Base-by-base conservation (phyloP, 2,888 invertebrate species). In the Geotrupes spiniger region DNA sequence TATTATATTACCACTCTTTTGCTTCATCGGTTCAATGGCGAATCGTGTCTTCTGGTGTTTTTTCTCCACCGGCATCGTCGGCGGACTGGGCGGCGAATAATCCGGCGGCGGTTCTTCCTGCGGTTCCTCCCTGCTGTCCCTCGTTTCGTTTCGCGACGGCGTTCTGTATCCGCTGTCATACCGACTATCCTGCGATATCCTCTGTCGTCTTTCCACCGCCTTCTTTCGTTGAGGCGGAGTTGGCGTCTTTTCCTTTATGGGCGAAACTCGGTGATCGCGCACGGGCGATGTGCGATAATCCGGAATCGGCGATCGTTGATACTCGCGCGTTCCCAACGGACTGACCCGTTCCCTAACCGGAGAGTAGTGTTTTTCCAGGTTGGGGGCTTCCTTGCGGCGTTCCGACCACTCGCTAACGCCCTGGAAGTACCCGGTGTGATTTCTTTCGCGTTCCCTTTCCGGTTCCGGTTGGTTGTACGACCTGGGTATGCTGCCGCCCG, bases 361-460 rank as follows among this genome's bases (percentile, higher is more conserved):
- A 2, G 53, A 52, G 10, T 42, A 47, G 16, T 42, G 38, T 21
- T 53, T 49, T 5, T 53, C 53, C 4, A 45, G 25, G 9, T 44
- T 43, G 27, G 53, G 54, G 10, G 28, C 44, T 36, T 57, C 54
- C 17, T 66, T 68, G 52, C 70, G 65, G 45, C 86, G 77, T 64
- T 87, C 87, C 1, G 84, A 84, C 89, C 90, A 89, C 62, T 90
- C 89, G 42, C 83, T 84, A 45, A 89, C 84, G 14, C 89, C 89
- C 54, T 56, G 58, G 26, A 54, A 58, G 43, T 61, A 60, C 15
- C 53, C 54, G 2, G 51, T 47, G 31, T 48, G 53, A 15, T 49
- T 49, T 9, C 43, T 36, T 11, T 51, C 49, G 44, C 14, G 51
- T 14, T 52, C 52, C 38, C 51, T 44, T 46, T 57, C 54, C 5